Evolutionary conservation across 2,797 vertebrate genomes (phyloP).

Genomic region (Caiman crocodilus): DNA sequence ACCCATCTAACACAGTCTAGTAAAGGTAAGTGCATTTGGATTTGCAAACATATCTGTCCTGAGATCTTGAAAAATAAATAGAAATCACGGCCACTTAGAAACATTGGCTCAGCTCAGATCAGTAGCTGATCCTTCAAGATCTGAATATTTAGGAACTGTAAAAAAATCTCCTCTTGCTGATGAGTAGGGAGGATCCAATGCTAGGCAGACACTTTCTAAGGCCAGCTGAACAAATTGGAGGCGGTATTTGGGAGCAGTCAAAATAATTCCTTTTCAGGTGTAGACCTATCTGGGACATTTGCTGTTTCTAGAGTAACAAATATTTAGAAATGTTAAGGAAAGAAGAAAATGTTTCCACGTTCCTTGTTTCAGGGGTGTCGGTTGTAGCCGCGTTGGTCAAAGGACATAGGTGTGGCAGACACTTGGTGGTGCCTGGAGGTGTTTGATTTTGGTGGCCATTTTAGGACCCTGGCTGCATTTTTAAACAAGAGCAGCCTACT

Average conservation of each 20-base stretch:
- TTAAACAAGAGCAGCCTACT: too few relatives aligned
- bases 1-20: not conserved
- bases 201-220: not conserved
- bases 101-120: not conserved
- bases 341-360: fast-evolving
- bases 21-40: not conserved
- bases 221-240: not conserved
- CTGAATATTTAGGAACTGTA: not conserved
- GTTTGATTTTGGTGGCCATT: too few relatives aligned
- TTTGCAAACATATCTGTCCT: not conserved
- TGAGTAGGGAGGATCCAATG: not conserved
- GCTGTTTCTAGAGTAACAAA: not conserved
- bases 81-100: not conserved
- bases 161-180: not conserved
- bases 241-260: fast-evolving
- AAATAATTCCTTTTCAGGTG: not conserved
- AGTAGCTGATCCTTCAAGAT: not conserved
- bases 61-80: not conserved
- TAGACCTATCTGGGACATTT: too few relatives aligned
- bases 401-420: too few relatives aligned
- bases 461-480: too few relatives aligned
- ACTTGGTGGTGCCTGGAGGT: too few relatives aligned
- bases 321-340: not conserved
- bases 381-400: too few relatives aligned
- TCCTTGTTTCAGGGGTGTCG: too few relatives aligned